A percentile compares a stretch with the other conserved stretches of the same genome.
Conservation (phyloP, 1,140 invertebrate genomes). For the Drosophila pruinosa region DNA sequence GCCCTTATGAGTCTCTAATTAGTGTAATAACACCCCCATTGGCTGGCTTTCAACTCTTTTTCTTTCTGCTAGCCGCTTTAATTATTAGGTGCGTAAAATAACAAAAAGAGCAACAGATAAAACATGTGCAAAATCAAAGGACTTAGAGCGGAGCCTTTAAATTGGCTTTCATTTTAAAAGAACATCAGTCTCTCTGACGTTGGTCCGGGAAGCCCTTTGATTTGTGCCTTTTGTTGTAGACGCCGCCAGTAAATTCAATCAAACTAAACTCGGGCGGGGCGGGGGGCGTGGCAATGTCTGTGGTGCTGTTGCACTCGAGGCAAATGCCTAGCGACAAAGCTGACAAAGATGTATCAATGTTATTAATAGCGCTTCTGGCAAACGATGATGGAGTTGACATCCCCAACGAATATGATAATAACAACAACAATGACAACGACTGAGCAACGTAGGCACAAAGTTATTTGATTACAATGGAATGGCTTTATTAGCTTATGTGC, state of each 20-base stretch:
- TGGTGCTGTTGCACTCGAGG: slow-evolving; percentile 1
- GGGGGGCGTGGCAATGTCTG: slow-evolving; percentile 7
- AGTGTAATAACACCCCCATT: slow-evolving; percentile 25
- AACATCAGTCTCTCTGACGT: slow-evolving; percentile 31
- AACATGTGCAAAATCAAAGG: not conserved
- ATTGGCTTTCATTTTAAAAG: slow-evolving; percentile 39
- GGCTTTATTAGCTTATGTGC: slow-evolving; percentile 34
- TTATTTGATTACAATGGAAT: slow-evolving; percentile 55
- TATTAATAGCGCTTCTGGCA: slow-evolving; percentile 57
- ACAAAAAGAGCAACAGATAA: slow-evolving; percentile 2
- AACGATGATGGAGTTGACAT: slow-evolving; percentile 45
- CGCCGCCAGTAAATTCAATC: slow-evolving; percentile 32
- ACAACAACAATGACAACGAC: not conserved
- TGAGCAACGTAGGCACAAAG: slow-evolving; percentile 9
- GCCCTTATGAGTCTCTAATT: slow-evolving; percentile 48
- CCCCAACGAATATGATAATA: not conserved
- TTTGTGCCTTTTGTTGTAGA: slow-evolving; percentile 16
- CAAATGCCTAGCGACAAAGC: slow-evolving; percentile 30
- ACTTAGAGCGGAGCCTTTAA: slow-evolving; percentile 5
- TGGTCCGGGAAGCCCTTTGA: slow-evolving; percentile 26
- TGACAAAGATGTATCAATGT: slow-evolving; percentile 59
- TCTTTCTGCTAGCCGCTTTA: slow-evolving; percentile 37
- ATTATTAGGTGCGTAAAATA: slow-evolving; percentile 60
- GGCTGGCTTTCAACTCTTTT: not conserved
- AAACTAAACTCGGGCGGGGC: slow-evolving; percentile 35